A percentile compares a stretch with the other conserved stretches of the same genome.
Conservation (phyloP, 92 coral and sea anemone species). For the Isaurus tuberculatus region DNA sequence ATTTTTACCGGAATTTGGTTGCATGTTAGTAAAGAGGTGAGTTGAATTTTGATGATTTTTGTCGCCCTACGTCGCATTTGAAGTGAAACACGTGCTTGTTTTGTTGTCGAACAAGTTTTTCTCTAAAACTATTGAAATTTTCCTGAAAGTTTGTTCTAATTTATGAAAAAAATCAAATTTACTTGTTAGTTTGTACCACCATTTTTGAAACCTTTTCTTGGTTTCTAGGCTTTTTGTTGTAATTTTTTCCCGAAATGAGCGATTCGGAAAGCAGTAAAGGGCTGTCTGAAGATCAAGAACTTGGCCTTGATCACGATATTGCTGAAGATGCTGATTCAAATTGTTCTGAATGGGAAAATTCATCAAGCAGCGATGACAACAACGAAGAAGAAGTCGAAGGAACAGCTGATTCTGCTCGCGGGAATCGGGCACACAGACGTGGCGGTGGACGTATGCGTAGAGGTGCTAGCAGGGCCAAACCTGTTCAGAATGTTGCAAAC, state of each 20-base stretch:
- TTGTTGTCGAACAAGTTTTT: slow-evolving; percentile 18
- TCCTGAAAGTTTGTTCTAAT: slow-evolving; percentile 10
- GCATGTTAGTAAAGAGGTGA: slow-evolving; percentile 16
- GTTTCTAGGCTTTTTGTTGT: slow-evolving; percentile 14
- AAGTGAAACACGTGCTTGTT: background rate
- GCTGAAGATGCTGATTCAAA: background rate
- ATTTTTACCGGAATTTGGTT: too few relatives aligned
- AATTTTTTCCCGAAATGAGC: background rate
- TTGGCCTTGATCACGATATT: slow-evolving; percentile 36
- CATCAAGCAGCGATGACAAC: slow-evolving; percentile 4
- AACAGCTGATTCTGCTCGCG: slow-evolving; percentile 10
- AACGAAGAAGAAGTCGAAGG: slow-evolving; percentile 1
- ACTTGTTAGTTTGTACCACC: slow-evolving; percentile 1
- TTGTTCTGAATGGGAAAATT: background rate
- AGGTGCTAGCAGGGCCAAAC: background rate
- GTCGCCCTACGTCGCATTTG: slow-evolving; percentile 4
- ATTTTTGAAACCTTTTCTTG: slow-evolving; percentile 12
- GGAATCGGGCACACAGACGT: background rate
- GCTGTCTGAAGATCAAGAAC: slow-evolving; percentile 39
- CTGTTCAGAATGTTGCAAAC: background rate
- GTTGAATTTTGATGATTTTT: slow-evolving; percentile 21
- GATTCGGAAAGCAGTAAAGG: slow-evolving; percentile 21
- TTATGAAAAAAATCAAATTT: slow-evolving; percentile 10
- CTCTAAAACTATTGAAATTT: slow-evolving; percentile 14
- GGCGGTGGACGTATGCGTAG: slow-evolving; percentile 14